These are phyloP conservation scores for Cyphomyrus plagiostoma DNA, from an alignment of 2,113 vertebrate genomes.

Conservation along the genomic window DNA sequence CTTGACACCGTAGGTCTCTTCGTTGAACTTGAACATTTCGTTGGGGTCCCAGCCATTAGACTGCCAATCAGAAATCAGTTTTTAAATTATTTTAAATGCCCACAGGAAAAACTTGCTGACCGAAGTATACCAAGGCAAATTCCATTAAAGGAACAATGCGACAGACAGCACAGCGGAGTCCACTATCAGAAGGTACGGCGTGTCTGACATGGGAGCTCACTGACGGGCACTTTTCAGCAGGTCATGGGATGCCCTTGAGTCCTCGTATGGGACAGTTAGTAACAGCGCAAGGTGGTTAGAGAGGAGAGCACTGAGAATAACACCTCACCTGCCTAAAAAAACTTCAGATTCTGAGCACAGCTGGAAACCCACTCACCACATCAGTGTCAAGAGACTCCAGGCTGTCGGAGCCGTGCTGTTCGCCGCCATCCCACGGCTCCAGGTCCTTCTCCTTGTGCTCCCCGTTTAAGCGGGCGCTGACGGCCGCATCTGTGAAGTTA, in stretches of 20 bases:
- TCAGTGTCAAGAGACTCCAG: slow-evolving; percentile 91
- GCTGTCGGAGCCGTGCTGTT: slow-evolving; percentile 72
- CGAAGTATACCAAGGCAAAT: neutral
- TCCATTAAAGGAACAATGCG: neutral
- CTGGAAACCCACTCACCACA: slow-evolving; percentile 59
- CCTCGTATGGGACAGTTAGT: neutral
- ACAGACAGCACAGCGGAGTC: neutral
- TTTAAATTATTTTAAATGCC: neutral
- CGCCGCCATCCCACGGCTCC: slow-evolving; percentile 96
- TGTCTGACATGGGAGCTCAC: neutral
- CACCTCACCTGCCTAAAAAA: neutral
- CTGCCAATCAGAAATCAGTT: slow-evolving; percentile 48
- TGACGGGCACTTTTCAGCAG: neutral
- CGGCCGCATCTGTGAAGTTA: slow-evolving; percentile 91
- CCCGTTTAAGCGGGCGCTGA: slow-evolving; percentile 85
- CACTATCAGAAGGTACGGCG: neutral
- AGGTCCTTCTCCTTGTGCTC: slow-evolving; percentile 96
- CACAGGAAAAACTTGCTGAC: neutral
- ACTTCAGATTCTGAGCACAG: neutral
- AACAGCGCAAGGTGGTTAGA: neutral
- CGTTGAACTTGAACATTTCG: slow-evolving; percentile 99
- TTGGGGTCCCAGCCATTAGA: slow-evolving; percentile 99
- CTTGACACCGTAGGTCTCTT: slow-evolving; percentile 94
- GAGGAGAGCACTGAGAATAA: neutral
- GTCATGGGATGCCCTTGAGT: neutral